phyloP scores from a whole-genome alignment of 2,888 invertebrate species.

The Phalangium opilio region DNA sequence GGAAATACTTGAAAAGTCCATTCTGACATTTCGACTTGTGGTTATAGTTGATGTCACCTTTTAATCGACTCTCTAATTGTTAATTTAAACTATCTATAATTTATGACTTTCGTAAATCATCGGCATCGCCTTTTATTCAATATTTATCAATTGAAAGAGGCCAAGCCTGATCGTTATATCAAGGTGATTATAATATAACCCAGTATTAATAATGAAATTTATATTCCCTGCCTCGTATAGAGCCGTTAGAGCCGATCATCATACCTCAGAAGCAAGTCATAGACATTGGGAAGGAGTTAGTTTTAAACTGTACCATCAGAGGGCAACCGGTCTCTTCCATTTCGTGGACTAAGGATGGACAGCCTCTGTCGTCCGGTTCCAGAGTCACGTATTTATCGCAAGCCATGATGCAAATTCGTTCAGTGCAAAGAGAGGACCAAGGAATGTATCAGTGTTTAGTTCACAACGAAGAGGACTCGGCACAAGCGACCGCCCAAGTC shows the following conservation, averaged over 20 bases:
- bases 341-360: slow-evolving; percentile 28
- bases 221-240: not conserved
- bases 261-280: not conserved
- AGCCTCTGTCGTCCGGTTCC: slow-evolving; percentile 15
- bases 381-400: not conserved
- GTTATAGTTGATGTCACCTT: no score
- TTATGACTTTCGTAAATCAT: no score
- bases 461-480: slow-evolving; percentile 20
- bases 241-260: not conserved
- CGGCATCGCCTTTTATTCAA: no score
- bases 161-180: no score
- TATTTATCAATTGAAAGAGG: no score
- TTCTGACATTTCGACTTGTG: no score
- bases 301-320: slow-evolving; percentile 26
- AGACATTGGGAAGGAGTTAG: slow-evolving; percentile 22
- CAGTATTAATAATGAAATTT: no score
- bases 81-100: no score
- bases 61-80: no score
- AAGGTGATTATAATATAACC: no score
- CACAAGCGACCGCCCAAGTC: slow-evolving; percentile 7
- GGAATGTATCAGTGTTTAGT: slow-evolving; percentile 10
- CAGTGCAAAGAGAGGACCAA: slow-evolving; percentile 7
- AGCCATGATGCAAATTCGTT: slow-evolving; percentile 12
- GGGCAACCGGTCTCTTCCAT: slow-evolving; percentile 27
- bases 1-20: no score